phyloP scores from a whole-genome alignment of 2,888 invertebrate genomes.

The Morpho helenor region DNA sequence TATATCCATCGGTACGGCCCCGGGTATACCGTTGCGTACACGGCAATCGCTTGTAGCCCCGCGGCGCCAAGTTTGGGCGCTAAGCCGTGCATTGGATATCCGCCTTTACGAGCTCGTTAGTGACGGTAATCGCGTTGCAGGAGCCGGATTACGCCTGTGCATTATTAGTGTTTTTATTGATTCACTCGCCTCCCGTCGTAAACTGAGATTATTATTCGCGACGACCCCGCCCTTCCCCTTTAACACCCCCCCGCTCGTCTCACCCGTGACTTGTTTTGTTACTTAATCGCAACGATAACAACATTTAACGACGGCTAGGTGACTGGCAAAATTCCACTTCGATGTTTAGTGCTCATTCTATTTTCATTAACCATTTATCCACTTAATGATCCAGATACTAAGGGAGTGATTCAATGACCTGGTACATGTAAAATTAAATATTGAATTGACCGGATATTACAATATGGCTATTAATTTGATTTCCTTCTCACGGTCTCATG shows the following conservation, averaged over 20 bases:
- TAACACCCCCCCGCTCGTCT: conserved; percentile 40
- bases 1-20: too few relatives aligned
- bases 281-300: conserved; percentile 78
- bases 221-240: conserved; percentile 46
- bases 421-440: conserved; percentile 68
- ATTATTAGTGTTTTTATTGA: conserved; percentile 80
- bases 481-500: background rate
- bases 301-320: conserved; percentile 79
- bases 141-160: conserved; percentile 75
- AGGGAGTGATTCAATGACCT: conserved; percentile 73
- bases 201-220: conserved; percentile 79
- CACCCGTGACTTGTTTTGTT: conserved; percentile 72
- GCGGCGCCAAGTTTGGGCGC: conserved; percentile 38
- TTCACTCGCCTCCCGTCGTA: conserved; percentile 78
- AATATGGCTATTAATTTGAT: background rate
- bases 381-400: conserved; percentile 77
- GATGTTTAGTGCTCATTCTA: conserved; percentile 79
- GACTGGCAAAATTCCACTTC: conserved; percentile 77
- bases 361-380: conserved; percentile 79
- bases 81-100: conserved; percentile 73
- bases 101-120: conserved; percentile 78
- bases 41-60: conserved; percentile 21
- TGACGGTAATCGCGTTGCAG: conserved; percentile 75
- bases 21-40: background rate
- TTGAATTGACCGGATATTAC: conserved; percentile 55